A percentile compares a stretch with the other conserved stretches of the same genome.
These are phyloP conservation scores for Myanophis thanlyinensis DNA, from an alignment of 2,113 vertebrate species.

Conservation along the genomic window DNA sequence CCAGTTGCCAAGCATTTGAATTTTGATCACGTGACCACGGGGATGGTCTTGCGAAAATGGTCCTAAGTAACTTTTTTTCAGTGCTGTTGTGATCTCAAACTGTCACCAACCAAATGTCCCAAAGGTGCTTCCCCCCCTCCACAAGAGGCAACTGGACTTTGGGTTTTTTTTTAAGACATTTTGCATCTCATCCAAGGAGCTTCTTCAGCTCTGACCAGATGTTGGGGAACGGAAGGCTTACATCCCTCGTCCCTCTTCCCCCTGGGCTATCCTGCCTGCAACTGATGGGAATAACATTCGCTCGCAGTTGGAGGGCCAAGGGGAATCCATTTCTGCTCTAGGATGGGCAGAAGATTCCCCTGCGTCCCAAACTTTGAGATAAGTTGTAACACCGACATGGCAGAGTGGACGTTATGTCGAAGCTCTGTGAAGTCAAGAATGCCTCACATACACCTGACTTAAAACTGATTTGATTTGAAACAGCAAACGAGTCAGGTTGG, in stretches of 20 bases:
- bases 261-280: not conserved
- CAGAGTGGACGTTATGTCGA: not conserved
- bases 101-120: no score
- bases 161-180: no score
- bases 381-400: fast-evolving
- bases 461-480: no score
- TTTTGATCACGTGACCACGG: no score
- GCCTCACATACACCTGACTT: not conserved
- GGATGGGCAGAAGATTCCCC: not conserved
- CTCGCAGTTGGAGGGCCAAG: not conserved
- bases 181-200: no score
- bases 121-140: no score
- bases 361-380: not conserved
- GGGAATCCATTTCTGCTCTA: not conserved
- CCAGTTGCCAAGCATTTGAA: no score
- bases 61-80: no score
- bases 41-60: no score
- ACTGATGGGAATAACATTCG: not conserved
- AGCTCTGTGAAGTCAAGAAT: not conserved
- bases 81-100: no score
- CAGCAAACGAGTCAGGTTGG: not conserved
- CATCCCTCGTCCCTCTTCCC: not conserved
- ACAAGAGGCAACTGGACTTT: no score
- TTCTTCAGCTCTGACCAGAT: no score
- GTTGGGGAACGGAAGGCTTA: not conserved